Evolutionary conservation across 2,797 vertebrate species (phyloP), one percentile per base, ranked within the genome.

Genomic region (Clarias pachynema): DNA sequence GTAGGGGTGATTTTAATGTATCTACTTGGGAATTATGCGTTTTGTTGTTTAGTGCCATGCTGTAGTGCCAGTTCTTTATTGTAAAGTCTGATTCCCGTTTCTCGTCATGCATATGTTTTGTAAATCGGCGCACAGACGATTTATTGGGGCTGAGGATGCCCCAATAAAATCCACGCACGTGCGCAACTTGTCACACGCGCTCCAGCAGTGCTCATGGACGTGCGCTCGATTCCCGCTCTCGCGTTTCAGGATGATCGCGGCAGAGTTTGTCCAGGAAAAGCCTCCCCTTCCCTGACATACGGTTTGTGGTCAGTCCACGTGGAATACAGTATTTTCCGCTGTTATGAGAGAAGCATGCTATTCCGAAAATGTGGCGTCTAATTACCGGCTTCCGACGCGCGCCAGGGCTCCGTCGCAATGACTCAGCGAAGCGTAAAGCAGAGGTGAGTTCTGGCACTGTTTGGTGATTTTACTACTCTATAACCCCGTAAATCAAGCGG

Each of bases 321-420:
- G 86, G 79, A 87, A 81, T 82, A 86, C 85, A 49, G 24, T 68
- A 79, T 53, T 66, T 14, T 15, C 79, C 79, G 26, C 79, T 31
- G 40, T 31, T 44, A 66, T 77, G 49, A 53, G 49, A 22, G 26
- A 31, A 56, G 44, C 66, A 65, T 24, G 56, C 18, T 22, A 59
- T 79, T 83, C 82, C 49, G 72, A 75, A 56, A 77, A 44, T 20
- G 53, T 49, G 83, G 24, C 60, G 18, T 40, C 65, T 40, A 60
- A 53, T 86, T 85, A 72, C 79, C 85, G 87, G 60, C 84, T 85
- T 83, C 81, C 34, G 79, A 72, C 79, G 85, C 87, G 85, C 87
- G 82, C 65, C 82, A 82, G 86, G 88, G 85, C 82, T 85, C 84
- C 82, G 84, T 84, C 57, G 63, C 86, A 80, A 90, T 85, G 86